Percentiles rank a stretch among this genome's conserved stretches.
These are phyloP conservation scores for Lagorchestes hirsutus DNA, from an alignment of 2,797 vertebrate species.

Conservation along the genomic window DNA sequence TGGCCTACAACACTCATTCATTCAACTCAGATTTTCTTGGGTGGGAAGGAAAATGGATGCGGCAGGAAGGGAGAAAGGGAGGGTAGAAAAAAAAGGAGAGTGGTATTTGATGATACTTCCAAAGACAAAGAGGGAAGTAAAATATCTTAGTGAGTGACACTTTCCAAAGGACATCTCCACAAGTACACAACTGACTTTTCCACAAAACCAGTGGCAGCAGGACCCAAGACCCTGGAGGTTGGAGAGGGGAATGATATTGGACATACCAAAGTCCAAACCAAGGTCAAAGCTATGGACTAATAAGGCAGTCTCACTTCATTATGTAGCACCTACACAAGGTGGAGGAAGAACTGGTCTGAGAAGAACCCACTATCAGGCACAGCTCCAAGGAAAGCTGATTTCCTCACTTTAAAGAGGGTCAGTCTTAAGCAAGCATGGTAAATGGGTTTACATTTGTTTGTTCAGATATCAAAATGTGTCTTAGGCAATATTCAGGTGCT, in stretches of 20 bases:
- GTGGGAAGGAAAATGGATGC: background rate
- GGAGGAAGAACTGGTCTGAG: background rate
- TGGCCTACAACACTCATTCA: background rate
- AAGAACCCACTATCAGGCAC: background rate
- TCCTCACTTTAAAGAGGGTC: background rate
- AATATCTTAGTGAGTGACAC: background rate
- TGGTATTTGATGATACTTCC: background rate
- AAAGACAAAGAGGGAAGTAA: background rate
- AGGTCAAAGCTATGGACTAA: background rate
- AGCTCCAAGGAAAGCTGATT: background rate
- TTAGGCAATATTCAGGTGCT: background rate
- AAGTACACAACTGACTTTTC: background rate
- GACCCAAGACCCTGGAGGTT: background rate
- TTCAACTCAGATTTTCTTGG: background rate
- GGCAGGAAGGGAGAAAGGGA: background rate
- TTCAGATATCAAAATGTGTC: background rate
- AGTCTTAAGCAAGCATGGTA: background rate
- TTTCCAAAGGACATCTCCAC: background rate
- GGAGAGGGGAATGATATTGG: background rate
- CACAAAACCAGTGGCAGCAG: background rate
- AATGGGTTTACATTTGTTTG: background rate
- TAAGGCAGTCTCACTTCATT: background rate
- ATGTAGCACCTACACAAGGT: background rate
- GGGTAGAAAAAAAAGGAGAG: background rate
- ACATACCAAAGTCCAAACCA: background rate